phyloP scores from a whole-genome alignment of 2,113 vertebrate genomes.

The Craseonycteris thonglongyai region DNA sequence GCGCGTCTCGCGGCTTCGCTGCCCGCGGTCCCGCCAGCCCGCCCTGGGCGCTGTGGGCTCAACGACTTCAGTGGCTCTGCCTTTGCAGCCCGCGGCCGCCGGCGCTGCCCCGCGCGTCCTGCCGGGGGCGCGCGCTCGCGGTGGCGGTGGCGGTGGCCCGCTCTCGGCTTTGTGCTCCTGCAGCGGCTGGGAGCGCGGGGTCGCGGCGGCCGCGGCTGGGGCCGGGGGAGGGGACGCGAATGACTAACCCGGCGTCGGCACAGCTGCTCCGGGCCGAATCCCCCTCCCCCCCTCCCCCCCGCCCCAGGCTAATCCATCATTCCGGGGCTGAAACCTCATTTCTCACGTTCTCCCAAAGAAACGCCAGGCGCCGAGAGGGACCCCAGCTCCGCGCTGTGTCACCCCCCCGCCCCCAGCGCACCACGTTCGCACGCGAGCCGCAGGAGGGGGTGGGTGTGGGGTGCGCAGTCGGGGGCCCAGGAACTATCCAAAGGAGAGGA shows the following conservation, averaged over 20 bases:
- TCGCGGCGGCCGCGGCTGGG: slow-evolving; percentile 15
- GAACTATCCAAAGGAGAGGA: not conserved
- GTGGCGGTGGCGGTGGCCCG: not conserved
- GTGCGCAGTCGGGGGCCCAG: not conserved
- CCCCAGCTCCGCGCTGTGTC: not conserved
- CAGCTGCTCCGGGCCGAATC: slow-evolving; percentile 31
- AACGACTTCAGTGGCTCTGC: not conserved
- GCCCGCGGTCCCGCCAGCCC: not conserved
- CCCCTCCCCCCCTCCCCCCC: slow-evolving; percentile 17
- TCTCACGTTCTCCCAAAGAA: slow-evolving; percentile 66
- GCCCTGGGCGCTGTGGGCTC: not conserved
- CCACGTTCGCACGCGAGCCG: not conserved
- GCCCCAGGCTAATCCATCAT: slow-evolving; percentile 55
- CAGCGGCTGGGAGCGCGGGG: not conserved
- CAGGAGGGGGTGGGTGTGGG: not conserved
- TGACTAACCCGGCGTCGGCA: not conserved
- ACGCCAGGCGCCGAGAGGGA: slow-evolving; percentile 13
- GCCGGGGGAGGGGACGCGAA: slow-evolving; percentile 3
- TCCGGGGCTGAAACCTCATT: slow-evolving; percentile 39
- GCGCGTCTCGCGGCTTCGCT: not conserved
- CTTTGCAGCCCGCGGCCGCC: not conserved
- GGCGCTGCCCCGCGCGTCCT: slow-evolving; percentile 33
- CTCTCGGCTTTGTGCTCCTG: slow-evolving; percentile 51
- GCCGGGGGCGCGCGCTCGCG: slow-evolving; percentile 51
- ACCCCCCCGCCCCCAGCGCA: not conserved